These are phyloP conservation scores for Catamblyrhynchus diadema DNA, from an alignment of 2,797 vertebrate species.

Conservation along the genomic window DNA sequence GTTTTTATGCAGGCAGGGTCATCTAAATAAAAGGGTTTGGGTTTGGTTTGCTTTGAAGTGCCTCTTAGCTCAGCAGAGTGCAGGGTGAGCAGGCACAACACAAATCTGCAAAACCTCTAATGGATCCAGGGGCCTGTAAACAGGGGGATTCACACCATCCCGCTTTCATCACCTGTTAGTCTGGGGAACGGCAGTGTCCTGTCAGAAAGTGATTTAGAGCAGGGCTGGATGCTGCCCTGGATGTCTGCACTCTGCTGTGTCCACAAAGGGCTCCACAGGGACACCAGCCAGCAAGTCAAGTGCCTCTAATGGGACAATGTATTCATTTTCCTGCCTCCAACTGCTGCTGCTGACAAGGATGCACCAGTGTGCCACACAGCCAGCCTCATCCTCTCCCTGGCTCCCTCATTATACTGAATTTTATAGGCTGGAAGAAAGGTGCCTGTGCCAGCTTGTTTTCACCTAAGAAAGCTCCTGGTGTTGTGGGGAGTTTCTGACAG, in stretches of 20 bases:
- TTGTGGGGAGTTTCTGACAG: background rate
- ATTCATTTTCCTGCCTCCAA: conserved; percentile 41
- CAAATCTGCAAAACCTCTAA: background rate
- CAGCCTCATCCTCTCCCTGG: conserved; percentile 6
- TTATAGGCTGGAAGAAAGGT: conserved; percentile 13
- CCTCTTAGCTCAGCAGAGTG: background rate
- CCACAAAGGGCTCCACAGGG: conserved; percentile 15
- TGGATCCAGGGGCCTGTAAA: background rate
- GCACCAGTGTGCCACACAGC: background rate
- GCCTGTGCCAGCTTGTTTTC: conserved; percentile 32
- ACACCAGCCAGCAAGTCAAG: conserved; percentile 40
- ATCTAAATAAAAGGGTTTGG: background rate
- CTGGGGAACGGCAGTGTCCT: background rate
- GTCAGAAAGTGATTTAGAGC: conserved; percentile 21
- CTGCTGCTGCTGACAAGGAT: conserved; percentile 10
- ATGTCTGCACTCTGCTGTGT: background rate
- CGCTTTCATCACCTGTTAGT: background rate
- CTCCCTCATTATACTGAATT: background rate
- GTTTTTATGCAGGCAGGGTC: rapidly evolving
- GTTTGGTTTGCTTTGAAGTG: background rate
- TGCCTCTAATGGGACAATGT: conserved; percentile 30
- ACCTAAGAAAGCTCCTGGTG: conserved; percentile 36
- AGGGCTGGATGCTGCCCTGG: background rate
- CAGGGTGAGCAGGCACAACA: rapidly evolving
- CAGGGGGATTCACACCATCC: background rate